phyloP scores from a whole-genome alignment of 1,140 invertebrate species.

The Ips typographus region DNA sequence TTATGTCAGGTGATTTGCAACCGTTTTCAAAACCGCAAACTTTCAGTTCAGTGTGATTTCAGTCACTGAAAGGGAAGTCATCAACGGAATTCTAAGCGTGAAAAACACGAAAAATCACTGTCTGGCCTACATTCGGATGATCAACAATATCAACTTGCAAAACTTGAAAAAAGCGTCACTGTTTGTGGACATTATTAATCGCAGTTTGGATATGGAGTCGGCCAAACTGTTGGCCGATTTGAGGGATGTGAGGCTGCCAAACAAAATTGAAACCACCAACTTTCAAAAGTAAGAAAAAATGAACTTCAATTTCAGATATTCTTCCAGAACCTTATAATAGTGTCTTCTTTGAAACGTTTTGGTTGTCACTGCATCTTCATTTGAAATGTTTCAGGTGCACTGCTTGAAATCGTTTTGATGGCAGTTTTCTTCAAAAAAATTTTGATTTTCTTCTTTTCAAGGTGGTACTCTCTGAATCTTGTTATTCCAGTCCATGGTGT shows the following conservation, averaged over 20 bases:
- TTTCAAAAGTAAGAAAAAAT: slow-evolving; percentile 72
- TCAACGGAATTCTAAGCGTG: slow-evolving; percentile 91
- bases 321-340: too few relatives aligned
- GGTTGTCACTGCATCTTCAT: too few relatives aligned
- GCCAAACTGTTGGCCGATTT: slow-evolving; percentile 86
- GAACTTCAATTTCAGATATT: too few relatives aligned
- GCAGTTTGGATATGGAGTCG: slow-evolving; percentile 92
- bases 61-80: slow-evolving; percentile 98
- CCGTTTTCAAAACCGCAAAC: not conserved
- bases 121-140: slow-evolving; percentile 92
- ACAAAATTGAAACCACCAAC: slow-evolving; percentile 86
- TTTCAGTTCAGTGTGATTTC: slow-evolving; percentile 37
- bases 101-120: slow-evolving; percentile 96
- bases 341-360: too few relatives aligned
- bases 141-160: slow-evolving; percentile 97
- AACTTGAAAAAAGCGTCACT: slow-evolving; percentile 91
- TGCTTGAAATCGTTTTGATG: too few relatives aligned
- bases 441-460: too few relatives aligned
- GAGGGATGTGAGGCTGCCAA: slow-evolving; percentile 81
- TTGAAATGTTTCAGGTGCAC: too few relatives aligned
- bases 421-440: too few relatives aligned
- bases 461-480: too few relatives aligned
- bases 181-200: slow-evolving; percentile 92
- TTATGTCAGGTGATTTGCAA: slow-evolving; percentile 96
- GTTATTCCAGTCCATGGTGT: too few relatives aligned